phyloP scores from a whole-genome alignment of 2,113 vertebrate species.

The Carassius gibelio region DNA sequence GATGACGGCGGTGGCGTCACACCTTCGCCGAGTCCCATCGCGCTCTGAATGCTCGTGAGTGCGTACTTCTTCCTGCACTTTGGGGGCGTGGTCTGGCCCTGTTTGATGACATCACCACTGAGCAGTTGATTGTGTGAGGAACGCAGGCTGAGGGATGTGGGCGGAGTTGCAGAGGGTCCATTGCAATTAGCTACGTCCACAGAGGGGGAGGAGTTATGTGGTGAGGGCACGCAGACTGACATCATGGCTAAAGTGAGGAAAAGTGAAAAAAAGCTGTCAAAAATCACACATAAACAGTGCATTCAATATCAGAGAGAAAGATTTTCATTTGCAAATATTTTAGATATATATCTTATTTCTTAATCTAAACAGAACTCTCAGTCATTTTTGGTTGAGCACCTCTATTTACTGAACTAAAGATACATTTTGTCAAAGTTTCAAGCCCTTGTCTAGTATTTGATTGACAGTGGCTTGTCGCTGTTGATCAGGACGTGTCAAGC shows the following conservation, averaged over 20 bases:
- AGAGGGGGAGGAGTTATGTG: conserved; percentile 60
- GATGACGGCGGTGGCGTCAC: conserved; percentile 66
- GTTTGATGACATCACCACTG: conserved; percentile 82
- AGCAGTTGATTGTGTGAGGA: conserved; percentile 94
- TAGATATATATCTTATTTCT: too few relatives aligned
- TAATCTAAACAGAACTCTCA: too few relatives aligned
- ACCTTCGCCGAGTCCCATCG: conserved; percentile 89
- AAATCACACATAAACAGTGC: neutral
- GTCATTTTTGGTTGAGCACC: too few relatives aligned
- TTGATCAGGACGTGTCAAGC: neutral
- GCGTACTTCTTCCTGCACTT: conserved; percentile 97
- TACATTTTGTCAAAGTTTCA: neutral
- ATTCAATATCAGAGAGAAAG: neutral
- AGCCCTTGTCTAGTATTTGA: neutral
- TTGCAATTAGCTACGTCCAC: conserved; percentile 87
- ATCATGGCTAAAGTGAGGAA: conserved; percentile 70
- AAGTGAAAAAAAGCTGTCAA: neutral
- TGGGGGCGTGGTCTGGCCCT: conserved; percentile 85
- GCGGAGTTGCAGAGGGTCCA: conserved; percentile 82
- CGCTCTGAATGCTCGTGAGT: conserved; percentile 90
- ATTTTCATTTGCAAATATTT: too few relatives aligned
- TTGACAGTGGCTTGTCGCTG: neutral
- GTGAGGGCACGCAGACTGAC: conserved; percentile 84
- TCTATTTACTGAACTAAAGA: too few relatives aligned
- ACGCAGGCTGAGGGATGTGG: conserved; percentile 88